Evolutionary conservation across 2,888 invertebrate species (phyloP).

Genomic region (Zygaena filipendulae): DNA sequence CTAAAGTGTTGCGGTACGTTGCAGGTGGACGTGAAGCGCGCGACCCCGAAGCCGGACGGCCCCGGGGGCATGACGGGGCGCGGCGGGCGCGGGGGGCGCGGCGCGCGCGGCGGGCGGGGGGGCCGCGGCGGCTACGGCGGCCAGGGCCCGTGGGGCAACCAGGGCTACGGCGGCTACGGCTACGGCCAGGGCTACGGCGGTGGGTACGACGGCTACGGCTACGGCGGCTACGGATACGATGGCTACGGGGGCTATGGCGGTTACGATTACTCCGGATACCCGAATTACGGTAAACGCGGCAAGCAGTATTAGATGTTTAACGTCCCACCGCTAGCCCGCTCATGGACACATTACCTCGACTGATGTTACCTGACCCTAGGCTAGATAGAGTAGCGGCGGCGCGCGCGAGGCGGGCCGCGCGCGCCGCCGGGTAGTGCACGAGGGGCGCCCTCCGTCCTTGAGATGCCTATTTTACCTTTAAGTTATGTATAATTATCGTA

Average conservation of each 20-base stretch:
- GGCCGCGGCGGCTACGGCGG: constrained; percentile 75
- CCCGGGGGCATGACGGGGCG: constrained; percentile 75
- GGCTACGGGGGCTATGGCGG: constrained; percentile 83
- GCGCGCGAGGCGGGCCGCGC: constrained; percentile 6
- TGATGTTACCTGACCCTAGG: constrained; percentile 67
- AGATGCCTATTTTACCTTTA: constrained; percentile 56
- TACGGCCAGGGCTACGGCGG: constrained; percentile 79
- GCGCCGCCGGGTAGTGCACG: constrained; percentile 35
- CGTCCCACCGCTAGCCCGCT: constrained; percentile 50
- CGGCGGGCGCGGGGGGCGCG: constrained; percentile 73
- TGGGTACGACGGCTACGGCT: constrained; percentile 80
- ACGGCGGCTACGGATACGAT: constrained; percentile 79
- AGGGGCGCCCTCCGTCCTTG: constrained; percentile 60
- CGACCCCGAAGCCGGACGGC: constrained; percentile 89
- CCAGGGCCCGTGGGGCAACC: constrained; percentile 74
- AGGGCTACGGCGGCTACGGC: constrained; percentile 74
- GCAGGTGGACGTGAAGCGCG: constrained; percentile 93
- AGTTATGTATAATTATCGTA: constrained; percentile 47
- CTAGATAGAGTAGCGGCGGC: constrained; percentile 53
- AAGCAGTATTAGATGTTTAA: constrained; percentile 63
- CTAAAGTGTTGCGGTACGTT: constrained; percentile 4
- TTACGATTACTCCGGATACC: constrained; percentile 84
- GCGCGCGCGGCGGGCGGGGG: constrained; percentile 77
- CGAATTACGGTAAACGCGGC: constrained; percentile 81
- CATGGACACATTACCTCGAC: constrained; percentile 68